Base-by-base conservation (phyloP, 2,113 vertebrate genomes). In the Ceyx cyanopectus region DNA sequence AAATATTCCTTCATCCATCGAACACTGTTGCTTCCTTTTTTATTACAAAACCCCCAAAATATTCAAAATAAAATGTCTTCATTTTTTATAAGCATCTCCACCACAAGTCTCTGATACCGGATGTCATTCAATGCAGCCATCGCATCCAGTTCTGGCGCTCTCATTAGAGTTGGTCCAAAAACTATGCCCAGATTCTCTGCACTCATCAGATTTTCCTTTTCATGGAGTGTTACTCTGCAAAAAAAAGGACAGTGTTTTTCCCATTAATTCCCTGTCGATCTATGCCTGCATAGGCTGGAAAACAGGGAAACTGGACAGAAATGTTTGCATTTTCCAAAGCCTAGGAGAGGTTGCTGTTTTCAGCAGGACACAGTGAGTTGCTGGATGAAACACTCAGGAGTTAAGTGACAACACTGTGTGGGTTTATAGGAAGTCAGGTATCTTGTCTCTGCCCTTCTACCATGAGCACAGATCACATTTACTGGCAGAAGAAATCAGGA, bases 21-120 rank as follows among this genome's bases (percentile, higher is more conserved):
- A 97, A 91, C 97, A 94, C 92, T 85, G 93, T 81, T 96, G 91
- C 67, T 93, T 95, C 60, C 95, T 96, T 89, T 93, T 97, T 98
- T 91, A 98, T 97, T 95, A 97, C 94, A 95, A 94, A 95, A 81
- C 79, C 86, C 85, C 96, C 94, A 93, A 95, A 93, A 94, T 87
- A 84, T 95, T 98, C 97, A 98, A 97, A 99, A 99, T 97, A 99
- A 98, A 98, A 98, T 98, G 85, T 99, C 99, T 97, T 99, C 99
- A 12, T 99, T 99, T 97, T 99, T 99, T 97, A 99, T 99, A 93
- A 99, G 99, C 96, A 98, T 98, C 98, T 99, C 99, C 97, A 99
- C 99, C 98, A 99, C 99, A 96, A 99, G 99, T 97, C 99, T 98
- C 98, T 99, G 99, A 97, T 99, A 99, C 88, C 99, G 99, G 95